Conservation (phyloP, 2,113 vertebrate genomes). For the Cyprinodon variegatus region DNA sequence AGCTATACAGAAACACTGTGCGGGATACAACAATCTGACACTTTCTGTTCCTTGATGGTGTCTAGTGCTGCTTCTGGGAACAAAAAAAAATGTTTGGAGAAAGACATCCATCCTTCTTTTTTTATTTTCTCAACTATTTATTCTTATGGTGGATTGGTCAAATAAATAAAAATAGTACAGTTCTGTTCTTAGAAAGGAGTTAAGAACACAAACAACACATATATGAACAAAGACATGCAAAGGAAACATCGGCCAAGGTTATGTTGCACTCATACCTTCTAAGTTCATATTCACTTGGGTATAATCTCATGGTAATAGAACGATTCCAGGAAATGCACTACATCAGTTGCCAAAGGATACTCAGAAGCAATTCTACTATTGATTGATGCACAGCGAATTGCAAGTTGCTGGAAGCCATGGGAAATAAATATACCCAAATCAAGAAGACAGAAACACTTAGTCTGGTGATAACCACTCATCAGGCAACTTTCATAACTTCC, state of each 20-base stretch:
- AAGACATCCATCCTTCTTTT: neutral
- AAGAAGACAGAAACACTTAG: neutral
- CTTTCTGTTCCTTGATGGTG: too few species aligned
- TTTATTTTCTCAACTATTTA: neutral
- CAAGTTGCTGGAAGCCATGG: conserved; percentile 9
- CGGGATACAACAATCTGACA: too few species aligned
- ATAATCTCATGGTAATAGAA: neutral
- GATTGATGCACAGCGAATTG: conserved; percentile 16
- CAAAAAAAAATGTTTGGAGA: neutral
- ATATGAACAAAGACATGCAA: neutral
- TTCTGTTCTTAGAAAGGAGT: conserved; percentile 2
- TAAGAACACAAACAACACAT: conserved; percentile 13
- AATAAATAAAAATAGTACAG: neutral
- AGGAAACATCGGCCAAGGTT: neutral
- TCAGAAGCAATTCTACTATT: conserved; percentile 16
- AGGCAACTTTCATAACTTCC: neutral
- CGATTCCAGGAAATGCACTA: neutral
- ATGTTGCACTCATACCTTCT: neutral
- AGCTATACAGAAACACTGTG: too few species aligned
- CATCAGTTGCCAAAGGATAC: conserved; percentile 16
- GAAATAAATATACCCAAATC: conserved; percentile 10
- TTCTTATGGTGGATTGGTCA: neutral
- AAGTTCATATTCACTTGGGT: neutral
- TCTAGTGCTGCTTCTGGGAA: neutral
- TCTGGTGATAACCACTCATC: neutral